Evolutionary conservation across 2,888 invertebrate genomes (phyloP).

Genomic region (Microplitis manilae): DNA sequence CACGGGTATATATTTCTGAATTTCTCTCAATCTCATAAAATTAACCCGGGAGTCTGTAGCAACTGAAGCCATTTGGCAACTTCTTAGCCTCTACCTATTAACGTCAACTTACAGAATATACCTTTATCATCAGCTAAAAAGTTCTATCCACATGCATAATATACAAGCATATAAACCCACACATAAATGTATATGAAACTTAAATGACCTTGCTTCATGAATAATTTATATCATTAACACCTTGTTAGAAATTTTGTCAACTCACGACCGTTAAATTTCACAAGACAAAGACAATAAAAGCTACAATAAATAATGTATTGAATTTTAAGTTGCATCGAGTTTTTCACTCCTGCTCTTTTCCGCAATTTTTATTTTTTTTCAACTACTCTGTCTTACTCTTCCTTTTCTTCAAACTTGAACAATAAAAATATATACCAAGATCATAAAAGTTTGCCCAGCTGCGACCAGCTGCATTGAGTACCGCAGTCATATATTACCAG

Average conservation of each 20-base stretch:
- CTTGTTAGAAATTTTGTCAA: not conserved
- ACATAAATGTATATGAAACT: constrained; percentile 10
- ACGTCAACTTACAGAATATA: constrained; percentile 24
- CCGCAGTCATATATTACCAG: constrained; percentile 20
- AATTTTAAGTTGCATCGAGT: constrained; percentile 2
- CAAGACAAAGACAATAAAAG: constrained; percentile 5
- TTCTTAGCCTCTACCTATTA: constrained; percentile 27
- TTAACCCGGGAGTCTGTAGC: constrained; percentile 8
- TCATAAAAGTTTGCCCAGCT: constrained; percentile 15
- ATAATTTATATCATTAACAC: constrained; percentile 10
- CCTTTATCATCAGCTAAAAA: constrained; percentile 29
- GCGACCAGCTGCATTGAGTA: constrained; percentile 26
- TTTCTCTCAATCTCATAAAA: constrained; percentile 28
- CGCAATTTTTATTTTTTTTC: not conserved
- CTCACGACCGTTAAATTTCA: not conserved
- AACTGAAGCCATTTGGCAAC: constrained; percentile 27
- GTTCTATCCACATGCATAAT: constrained; percentile 16
- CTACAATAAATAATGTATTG: constrained; percentile 15
- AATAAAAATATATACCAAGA: not conserved
- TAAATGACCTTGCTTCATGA: constrained; percentile 2
- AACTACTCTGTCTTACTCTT: not conserved
- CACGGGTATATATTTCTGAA: constrained; percentile 22
- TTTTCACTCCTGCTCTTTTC: not conserved
- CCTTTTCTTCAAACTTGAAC: not conserved
- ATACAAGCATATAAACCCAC: constrained; percentile 5